Conservation (phyloP, 2,888 invertebrate species). For the Volucella bombylans region DNA sequence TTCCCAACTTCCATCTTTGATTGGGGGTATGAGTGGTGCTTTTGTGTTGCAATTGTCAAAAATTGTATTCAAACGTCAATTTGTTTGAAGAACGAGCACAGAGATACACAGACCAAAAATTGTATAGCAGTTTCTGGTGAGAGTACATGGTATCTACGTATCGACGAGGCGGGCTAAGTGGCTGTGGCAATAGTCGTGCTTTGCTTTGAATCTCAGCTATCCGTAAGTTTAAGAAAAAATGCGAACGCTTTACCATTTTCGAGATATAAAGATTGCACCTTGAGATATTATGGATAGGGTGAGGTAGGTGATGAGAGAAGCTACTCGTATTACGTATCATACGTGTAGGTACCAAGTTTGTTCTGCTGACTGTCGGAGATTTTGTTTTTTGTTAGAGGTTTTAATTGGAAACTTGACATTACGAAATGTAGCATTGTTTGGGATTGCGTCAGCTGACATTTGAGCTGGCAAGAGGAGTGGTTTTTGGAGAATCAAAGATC, state of each 20-base stretch:
- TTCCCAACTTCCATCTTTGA: neutral
- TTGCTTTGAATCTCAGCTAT: slow-evolving; percentile 58
- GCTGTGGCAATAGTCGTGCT: slow-evolving; percentile 41
- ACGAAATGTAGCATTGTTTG: slow-evolving; percentile 27
- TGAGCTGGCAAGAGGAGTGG: slow-evolving; percentile 28
- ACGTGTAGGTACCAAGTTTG: slow-evolving; percentile 3
- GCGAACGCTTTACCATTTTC: slow-evolving; percentile 65
- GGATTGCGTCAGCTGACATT: slow-evolving; percentile 33
- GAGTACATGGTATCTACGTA: no score
- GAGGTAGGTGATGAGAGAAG: slow-evolving; percentile 17
- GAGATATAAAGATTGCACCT: slow-evolving; percentile 61
- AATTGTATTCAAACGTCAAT: slow-evolving; percentile 48
- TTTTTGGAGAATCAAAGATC: neutral
- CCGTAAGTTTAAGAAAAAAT: slow-evolving; percentile 58
- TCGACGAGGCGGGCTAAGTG: no score
- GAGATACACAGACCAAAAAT: slow-evolving; percentile 53
- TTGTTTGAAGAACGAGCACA: slow-evolving; percentile 21
- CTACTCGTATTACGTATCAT: neutral
- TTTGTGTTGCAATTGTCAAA: slow-evolving; percentile 51
- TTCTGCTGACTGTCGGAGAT: neutral
- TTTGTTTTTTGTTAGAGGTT: slow-evolving; percentile 27
- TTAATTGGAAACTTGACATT: slow-evolving; percentile 70
- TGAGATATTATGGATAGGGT: slow-evolving; percentile 40
- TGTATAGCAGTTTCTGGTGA: neutral
- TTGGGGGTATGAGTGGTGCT: slow-evolving; percentile 7